Percentiles rank a stretch among this genome's conserved stretches.
phyloP scores from a whole-genome alignment of 2,113 vertebrate genomes.

The Colius striatus region DNA sequence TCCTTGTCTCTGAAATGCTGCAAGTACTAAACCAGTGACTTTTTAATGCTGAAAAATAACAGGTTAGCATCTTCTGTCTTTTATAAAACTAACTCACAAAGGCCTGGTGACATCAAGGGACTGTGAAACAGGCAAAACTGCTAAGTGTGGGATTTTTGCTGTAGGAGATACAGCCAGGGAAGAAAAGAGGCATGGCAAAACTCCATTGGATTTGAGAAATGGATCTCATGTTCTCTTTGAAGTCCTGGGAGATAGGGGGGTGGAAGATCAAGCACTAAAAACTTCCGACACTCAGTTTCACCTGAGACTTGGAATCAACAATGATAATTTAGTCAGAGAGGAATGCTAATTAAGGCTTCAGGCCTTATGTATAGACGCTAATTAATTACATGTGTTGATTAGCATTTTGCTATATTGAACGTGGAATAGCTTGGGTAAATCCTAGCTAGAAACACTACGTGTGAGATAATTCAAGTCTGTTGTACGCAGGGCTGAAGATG shows the following conservation, averaged over 20 bases:
- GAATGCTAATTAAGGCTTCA: slow-evolving; percentile 65
- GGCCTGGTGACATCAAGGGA: not conserved
- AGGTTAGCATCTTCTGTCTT: not conserved
- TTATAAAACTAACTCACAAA: not conserved
- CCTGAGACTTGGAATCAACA: slow-evolving; percentile 58
- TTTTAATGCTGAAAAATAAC: not conserved
- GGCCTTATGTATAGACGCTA: slow-evolving; percentile 11
- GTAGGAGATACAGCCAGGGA: not conserved
- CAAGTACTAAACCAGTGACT: not conserved
- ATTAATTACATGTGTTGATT: slow-evolving; percentile 65
- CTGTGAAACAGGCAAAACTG: not conserved
- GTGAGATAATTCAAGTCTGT: slow-evolving; percentile 22
- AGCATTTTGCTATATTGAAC: slow-evolving; percentile 54
- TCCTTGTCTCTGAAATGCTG: not conserved
- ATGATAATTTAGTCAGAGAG: slow-evolving; percentile 61
- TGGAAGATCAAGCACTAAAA: slow-evolving; percentile 44
- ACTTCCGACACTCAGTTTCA: slow-evolving; percentile 44
- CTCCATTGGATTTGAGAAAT: not conserved
- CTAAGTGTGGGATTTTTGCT: not conserved
- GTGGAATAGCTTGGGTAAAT: not conserved
- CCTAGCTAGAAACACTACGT: not conserved
- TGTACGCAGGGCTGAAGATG: not conserved
- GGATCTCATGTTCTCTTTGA: slow-evolving; percentile 38
- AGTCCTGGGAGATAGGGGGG: slow-evolving; percentile 63
- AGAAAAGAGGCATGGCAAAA: slow-evolving; percentile 1